Conservation (phyloP, 2,888 invertebrate genomes). For the Zootermopsis nevadensis region DNA sequence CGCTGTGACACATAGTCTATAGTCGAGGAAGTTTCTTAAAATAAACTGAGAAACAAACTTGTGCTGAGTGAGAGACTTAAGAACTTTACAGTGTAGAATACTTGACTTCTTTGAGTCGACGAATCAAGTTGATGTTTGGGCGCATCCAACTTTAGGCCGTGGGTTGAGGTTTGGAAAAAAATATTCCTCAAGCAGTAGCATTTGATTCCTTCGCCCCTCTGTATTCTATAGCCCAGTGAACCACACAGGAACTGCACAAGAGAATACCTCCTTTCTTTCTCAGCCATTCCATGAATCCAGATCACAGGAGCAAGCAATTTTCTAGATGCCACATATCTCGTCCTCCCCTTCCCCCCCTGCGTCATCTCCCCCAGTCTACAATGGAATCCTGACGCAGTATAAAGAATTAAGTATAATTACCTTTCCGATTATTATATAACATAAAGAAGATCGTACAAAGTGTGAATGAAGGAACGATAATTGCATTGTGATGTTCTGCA, state of each 20-base stretch:
- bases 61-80: too few species aligned
- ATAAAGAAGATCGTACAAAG: background rate
- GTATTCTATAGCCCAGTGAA: constrained; percentile 38
- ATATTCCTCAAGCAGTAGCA: background rate
- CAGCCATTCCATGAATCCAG: constrained; percentile 27
- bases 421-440: background rate
- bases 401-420: background rate
- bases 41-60: too few species aligned
- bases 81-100: background rate
- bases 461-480: background rate
- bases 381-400: background rate
- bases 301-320: constrained; percentile 31
- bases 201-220: background rate
- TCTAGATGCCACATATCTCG: background rate
- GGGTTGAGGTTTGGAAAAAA: background rate
- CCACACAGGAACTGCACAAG: constrained; percentile 34
- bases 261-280: constrained; percentile 43
- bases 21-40: too few species aligned
- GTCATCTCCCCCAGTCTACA: background rate
- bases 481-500: background rate
- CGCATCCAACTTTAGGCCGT: background rate
- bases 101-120: background rate
- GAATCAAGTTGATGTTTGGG: background rate
- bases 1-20: too few species aligned
- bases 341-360: background rate